Conservation (phyloP, 2,888 invertebrate genomes). For the Leucoptera coffeella region DNA sequence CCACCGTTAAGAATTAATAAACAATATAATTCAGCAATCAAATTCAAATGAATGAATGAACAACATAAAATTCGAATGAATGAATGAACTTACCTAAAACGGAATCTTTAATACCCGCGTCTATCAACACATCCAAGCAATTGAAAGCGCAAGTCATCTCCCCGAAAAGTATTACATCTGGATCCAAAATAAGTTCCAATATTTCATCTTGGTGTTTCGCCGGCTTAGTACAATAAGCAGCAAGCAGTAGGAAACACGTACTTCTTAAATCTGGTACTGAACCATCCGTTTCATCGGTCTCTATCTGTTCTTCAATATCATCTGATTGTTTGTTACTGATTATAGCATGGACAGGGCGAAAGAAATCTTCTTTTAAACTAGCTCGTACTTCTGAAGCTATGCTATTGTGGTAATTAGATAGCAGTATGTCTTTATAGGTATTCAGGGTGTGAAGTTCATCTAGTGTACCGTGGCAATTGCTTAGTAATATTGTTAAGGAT, state of each 20-base stretch:
- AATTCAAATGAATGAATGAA: neutral
- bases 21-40: too few species aligned
- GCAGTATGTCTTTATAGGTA: conserved; percentile 15
- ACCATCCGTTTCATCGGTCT: conserved; percentile 21
- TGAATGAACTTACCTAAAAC: conserved; percentile 20
- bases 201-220: conserved; percentile 23
- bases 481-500: conserved; percentile 13
- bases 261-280: conserved; percentile 19
- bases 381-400: conserved; percentile 15
- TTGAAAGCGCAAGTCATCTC: conserved; percentile 23
- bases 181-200: conserved; percentile 23
- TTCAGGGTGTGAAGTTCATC: conserved; percentile 17
- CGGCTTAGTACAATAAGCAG: conserved; percentile 23
- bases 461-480: conserved; percentile 13
- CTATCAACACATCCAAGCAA: conserved; percentile 20
- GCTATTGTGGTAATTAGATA: conserved; percentile 17
- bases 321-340: conserved; percentile 14
- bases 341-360: conserved; percentile 21
- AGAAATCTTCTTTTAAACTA: conserved; percentile 18
- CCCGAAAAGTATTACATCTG: conserved; percentile 22
- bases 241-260: conserved; percentile 20
- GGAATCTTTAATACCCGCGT: conserved; percentile 14
- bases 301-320: conserved; percentile 15
- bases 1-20: too few species aligned
- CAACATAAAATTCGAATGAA: neutral